Evolutionary conservation across 2,797 vertebrate species (phyloP).

Genomic region (Mormyrops attenuatus): DNA sequence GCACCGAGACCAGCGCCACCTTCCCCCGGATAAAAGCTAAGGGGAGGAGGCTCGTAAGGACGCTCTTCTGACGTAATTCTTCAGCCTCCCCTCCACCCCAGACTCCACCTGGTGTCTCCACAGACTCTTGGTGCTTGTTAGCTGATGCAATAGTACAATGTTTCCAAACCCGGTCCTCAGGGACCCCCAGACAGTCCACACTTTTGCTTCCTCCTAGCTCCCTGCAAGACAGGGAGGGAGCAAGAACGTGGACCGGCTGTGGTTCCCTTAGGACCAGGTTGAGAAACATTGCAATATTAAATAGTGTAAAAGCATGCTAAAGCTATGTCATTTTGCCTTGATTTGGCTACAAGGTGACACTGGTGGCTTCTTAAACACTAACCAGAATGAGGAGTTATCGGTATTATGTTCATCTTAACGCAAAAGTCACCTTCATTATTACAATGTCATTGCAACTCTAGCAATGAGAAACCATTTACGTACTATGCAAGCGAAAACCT

Average conservation of each 20-base stretch:
- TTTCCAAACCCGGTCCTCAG: background rate
- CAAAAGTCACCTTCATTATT: background rate
- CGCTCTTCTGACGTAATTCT: constrained; percentile 56
- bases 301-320: background rate
- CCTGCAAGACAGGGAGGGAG: background rate
- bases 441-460: background rate
- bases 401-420: background rate
- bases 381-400: background rate
- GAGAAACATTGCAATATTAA: background rate
- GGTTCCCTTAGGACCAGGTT: background rate
- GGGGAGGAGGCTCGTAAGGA: constrained; percentile 73
- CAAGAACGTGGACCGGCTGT: background rate
- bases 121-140: background rate
- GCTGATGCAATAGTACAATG: background rate
- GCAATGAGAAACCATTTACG: background rate
- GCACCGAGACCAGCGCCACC: constrained; percentile 69
- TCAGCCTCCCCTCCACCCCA: background rate
- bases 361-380: background rate
- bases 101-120: background rate
- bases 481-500: background rate
- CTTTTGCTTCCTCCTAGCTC: background rate
- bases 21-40: constrained; percentile 84
- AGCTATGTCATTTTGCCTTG: background rate
- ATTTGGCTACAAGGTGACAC: background rate
- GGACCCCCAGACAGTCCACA: background rate